These are phyloP conservation scores for Lampris incognitus DNA, from an alignment of 2,113 vertebrate genomes.

Conservation along the genomic window DNA sequence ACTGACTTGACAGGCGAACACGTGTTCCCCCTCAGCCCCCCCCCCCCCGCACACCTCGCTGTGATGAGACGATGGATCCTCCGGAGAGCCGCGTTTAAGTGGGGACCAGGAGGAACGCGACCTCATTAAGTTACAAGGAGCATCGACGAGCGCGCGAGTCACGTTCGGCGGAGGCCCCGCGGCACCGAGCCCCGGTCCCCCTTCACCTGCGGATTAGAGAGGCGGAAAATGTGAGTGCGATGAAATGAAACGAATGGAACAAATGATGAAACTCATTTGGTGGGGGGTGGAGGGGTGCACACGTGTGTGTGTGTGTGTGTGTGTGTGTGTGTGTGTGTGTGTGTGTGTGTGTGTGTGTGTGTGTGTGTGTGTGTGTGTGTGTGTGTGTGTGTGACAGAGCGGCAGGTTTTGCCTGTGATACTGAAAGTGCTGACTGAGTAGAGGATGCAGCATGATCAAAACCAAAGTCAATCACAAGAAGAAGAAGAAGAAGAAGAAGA, in stretches of 20 bases:
- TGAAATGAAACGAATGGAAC: constrained; percentile 59
- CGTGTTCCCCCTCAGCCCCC: constrained; percentile 18
- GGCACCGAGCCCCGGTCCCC: no score
- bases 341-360: not conserved
- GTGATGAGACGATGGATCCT: constrained; percentile 57
- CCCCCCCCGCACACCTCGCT: constrained; percentile 3
- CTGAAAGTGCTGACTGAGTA: not conserved
- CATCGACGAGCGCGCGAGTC: not conserved
- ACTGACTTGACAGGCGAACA: constrained; percentile 1
- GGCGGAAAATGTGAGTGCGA: constrained; percentile 51
- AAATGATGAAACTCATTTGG: constrained; percentile 59
- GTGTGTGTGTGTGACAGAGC: not conserved
- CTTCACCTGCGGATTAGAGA: constrained; percentile 19
- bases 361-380: not conserved
- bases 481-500: not conserved
- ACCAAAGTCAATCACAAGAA: not conserved
- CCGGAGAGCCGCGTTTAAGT: constrained; percentile 38
- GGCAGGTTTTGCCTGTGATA: not conserved
- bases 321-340: not conserved
- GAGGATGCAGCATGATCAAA: not conserved
- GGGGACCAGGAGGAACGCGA: constrained; percentile 31
- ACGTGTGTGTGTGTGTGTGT: constrained; percentile 1
- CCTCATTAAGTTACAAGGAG: constrained; percentile 51
- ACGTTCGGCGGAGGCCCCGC: no score
- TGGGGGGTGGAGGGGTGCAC: constrained; percentile 3